Evolutionary conservation across 92 coral and sea anemone species (phyloP), one percentile per base, ranked within the genome.

Genomic region (Umimayanthus kanabou): DNA sequence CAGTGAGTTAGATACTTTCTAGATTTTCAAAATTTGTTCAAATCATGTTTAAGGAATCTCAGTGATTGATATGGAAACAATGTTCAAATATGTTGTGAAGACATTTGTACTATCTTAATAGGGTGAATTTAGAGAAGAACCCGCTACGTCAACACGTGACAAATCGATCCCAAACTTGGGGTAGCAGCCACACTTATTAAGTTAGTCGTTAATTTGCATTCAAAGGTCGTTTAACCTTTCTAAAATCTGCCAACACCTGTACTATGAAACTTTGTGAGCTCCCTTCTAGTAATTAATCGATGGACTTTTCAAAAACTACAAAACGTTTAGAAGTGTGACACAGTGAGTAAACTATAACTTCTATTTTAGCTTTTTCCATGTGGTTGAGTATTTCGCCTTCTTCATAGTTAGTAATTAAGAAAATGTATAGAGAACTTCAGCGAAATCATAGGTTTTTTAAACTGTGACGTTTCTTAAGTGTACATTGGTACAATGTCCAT

Each of bases 171-270:
- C 40, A 39, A 9, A 20, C 0, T 18, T 75, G 39, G 28, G 53
- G 25, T 9, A 75, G 29, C 79, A 2, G 79, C 79, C 53, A 75
- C 79, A 43, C 79, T 40, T 39, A 75, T 39, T 39, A 75, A 4
- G 79, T 75, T 75, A 75, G 37, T 33, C 37, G 37, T 33, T 33
- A 39, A 39, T 18, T 75, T 75, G 25, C 53, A 75, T 75, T 18
- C 14, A 75, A 75, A 73, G 13, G 42, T 22, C 47, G 42, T 39
- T 26, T 75, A 37, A 75, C 29, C 79, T 20, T 20, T 39, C 6
- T 37, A 75, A 75, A 18, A 75, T 75, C 9, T 75, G 79, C 79
- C 79, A 61, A 39, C 47, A 75, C 42, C 79, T 29, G n/a, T 47
- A 47, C 11, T 11, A 47, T 47, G 6, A 8, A 73, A 29, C 22